Percentiles rank a stretch among this genome's conserved stretches.
phyloP scores from a whole-genome alignment of 2,888 invertebrate species.

The Ormyrus thymus region DNA sequence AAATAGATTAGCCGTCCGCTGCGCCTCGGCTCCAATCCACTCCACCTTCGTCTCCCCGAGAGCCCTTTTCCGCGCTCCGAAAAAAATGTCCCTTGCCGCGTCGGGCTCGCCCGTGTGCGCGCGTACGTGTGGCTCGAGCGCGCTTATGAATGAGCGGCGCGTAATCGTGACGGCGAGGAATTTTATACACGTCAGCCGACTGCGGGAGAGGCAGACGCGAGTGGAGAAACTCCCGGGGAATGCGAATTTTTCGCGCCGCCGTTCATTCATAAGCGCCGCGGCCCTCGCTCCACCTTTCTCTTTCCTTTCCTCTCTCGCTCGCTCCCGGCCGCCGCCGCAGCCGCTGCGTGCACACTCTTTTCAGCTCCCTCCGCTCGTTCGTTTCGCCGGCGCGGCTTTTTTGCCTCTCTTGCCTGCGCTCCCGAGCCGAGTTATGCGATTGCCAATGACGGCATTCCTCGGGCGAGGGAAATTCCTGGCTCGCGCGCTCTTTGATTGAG shows the following conservation, averaged over 20 bases:
- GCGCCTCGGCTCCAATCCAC: no score
- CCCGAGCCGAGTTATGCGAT: slow-evolving; percentile 15
- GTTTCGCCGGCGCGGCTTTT: not conserved
- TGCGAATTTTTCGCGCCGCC: slow-evolving; percentile 44
- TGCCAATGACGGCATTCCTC: slow-evolving; percentile 17
- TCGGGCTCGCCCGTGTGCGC: not conserved
- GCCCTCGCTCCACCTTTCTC: slow-evolving; percentile 32
- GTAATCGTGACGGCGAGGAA: slow-evolving; percentile 32
- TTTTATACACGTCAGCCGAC: slow-evolving; percentile 29
- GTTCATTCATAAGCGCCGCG: slow-evolving; percentile 46
- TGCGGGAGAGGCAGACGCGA: slow-evolving; percentile 1
- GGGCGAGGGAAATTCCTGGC: no score
- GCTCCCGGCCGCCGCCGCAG: not conserved
- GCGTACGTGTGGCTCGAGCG: not conserved
- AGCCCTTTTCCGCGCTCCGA: not conserved
- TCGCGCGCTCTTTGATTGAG: no score
- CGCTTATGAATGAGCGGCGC: slow-evolving; percentile 44
- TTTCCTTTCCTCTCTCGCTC: slow-evolving; percentile 28
- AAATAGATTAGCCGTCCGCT: no score
- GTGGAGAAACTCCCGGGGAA: slow-evolving; percentile 46
- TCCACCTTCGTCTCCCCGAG: no score
- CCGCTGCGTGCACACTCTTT: no score
- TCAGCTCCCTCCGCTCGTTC: not conserved
- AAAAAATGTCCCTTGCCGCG: not conserved
- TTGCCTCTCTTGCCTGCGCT: not conserved